These are phyloP conservation scores for Tachina lurida DNA, from an alignment of 2,888 invertebrate genomes.

Conservation along the genomic window DNA sequence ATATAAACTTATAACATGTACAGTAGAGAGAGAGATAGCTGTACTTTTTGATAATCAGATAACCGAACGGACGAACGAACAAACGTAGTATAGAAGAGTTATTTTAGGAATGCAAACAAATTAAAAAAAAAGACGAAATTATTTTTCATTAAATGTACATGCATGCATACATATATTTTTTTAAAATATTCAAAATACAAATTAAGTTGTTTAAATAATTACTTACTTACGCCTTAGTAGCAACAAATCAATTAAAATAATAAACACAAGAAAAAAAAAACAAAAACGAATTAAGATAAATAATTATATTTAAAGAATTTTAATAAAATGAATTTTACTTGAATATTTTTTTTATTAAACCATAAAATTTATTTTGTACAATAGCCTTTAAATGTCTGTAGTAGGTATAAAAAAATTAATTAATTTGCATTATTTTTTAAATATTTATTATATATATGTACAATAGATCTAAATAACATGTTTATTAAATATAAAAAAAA, in stretches of 20 bases:
- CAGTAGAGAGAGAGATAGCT: not conserved
- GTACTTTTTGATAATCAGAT: not conserved
- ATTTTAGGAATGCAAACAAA: not conserved
- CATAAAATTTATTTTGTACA: slow-evolving; percentile 47
- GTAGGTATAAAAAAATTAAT: slow-evolving; percentile 15
- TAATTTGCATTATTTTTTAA: slow-evolving; percentile 45
- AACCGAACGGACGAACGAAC: not conserved
- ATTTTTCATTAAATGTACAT: slow-evolving; percentile 18
- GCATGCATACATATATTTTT: slow-evolving; percentile 33
- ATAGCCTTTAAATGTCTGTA: slow-evolving; percentile 37
- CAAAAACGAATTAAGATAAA: not conserved
- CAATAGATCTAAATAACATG: slow-evolving; percentile 42
- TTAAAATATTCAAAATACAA: slow-evolving; percentile 8
- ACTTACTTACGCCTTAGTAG: slow-evolving; percentile 39
- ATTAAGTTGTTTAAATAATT: slow-evolving; percentile 25
- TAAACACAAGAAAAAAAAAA: not conserved
- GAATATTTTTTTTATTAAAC: slow-evolving; percentile 26
- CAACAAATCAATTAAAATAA: slow-evolving; percentile 17
- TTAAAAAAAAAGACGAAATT: not conserved
- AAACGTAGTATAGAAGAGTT: not conserved
- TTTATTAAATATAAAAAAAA: slow-evolving; percentile 33
- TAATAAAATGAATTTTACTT: slow-evolving; percentile 1
- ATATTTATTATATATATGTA: slow-evolving; percentile 42
- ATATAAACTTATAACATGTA: not conserved
- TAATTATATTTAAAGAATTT: not conserved